Conservation (phyloP, 2,113 vertebrate genomes). For the Pedetes capensis region DNA sequence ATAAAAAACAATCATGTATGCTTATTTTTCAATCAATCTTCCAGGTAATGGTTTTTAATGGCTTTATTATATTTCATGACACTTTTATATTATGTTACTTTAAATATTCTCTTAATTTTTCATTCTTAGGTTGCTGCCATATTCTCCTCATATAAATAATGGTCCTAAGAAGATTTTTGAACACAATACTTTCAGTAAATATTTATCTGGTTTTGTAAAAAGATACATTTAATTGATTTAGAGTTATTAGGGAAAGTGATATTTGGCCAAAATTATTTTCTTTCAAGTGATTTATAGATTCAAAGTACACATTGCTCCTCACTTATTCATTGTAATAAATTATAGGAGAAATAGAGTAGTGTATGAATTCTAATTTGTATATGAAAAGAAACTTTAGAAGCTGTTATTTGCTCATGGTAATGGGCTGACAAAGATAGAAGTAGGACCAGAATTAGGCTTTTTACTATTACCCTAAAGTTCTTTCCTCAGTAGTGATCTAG, state of each 20-base stretch:
- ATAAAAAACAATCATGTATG: not conserved
- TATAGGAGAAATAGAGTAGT: not conserved
- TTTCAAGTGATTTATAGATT: not conserved
- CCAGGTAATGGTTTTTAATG: not conserved
- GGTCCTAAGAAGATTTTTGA: not conserved
- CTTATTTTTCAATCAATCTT: not conserved
- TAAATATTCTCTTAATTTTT: not conserved
- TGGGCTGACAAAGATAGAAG: not conserved
- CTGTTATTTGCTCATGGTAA: not conserved
- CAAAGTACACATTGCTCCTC: not conserved
- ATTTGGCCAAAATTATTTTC: not conserved
- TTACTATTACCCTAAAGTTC: not conserved
- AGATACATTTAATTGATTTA: not conserved
- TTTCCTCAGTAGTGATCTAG: not conserved
- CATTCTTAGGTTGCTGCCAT: not conserved
- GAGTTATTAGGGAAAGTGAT: not conserved
- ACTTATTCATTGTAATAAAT: not conserved
- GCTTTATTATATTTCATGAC: not conserved
- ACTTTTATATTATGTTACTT: not conserved
- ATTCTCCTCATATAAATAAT: not conserved
- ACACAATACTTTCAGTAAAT: not conserved
- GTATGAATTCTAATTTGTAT: not conserved
- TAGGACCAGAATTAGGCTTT: not conserved
- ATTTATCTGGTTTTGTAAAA: not conserved
- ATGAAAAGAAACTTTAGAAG: not conserved